phyloP scores from a whole-genome alignment of 2,113 vertebrate genomes.

The Propithecus coquereli region DNA sequence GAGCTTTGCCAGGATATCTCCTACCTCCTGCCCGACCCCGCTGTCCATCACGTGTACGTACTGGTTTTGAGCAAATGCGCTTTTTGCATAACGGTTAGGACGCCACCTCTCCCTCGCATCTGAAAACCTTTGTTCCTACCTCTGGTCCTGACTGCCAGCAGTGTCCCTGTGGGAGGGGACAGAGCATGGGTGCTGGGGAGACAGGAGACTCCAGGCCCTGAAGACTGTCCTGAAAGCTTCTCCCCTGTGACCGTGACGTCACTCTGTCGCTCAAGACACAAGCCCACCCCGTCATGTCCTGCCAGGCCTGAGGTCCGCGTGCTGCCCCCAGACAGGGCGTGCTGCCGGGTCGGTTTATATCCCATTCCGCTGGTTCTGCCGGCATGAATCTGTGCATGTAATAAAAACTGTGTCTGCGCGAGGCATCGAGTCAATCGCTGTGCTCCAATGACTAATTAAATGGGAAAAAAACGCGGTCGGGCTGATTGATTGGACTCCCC shows the following conservation, averaged over 20 bases:
- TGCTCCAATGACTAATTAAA: not conserved
- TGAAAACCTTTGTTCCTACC: rapidly evolving
- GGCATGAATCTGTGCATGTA: rapidly evolving
- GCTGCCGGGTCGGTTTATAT: rapidly evolving
- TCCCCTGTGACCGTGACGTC: rapidly evolving
- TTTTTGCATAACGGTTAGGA: not conserved
- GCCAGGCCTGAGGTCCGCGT: not conserved
- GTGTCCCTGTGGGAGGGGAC: rapidly evolving
- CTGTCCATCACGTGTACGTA: rapidly evolving
- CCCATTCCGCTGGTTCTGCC: rapidly evolving
- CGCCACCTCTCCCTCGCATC: no score
- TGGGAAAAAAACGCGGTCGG: not conserved
- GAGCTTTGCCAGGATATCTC: rapidly evolving
- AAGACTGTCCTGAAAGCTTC: rapidly evolving
- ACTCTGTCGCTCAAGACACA: rapidly evolving
- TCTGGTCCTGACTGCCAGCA: not conserved
- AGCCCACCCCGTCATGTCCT: no score
- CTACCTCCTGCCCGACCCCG: rapidly evolving
- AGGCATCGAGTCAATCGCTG: not conserved
- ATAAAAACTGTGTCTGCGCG: not conserved
- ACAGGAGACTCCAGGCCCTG: rapidly evolving
- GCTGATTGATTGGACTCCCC: conserved; percentile 9
- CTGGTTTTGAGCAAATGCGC: not conserved
- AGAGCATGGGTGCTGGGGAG: rapidly evolving
- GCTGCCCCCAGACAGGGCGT: rapidly evolving